These are phyloP conservation scores for Chloroceryle amazona DNA, from an alignment of 2,797 vertebrate genomes.

Conservation along the genomic window DNA sequence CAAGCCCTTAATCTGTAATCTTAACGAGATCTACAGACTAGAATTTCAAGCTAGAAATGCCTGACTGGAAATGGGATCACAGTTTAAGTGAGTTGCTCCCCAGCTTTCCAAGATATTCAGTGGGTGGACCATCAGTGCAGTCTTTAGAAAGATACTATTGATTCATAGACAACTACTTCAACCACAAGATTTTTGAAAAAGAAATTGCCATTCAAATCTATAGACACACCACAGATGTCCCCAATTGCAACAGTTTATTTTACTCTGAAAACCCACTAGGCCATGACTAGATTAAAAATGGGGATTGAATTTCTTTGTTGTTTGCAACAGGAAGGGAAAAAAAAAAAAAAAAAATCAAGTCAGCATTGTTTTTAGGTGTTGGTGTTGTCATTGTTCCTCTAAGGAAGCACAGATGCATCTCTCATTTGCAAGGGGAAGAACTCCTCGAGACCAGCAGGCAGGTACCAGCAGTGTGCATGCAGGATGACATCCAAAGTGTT, in stretches of 20 bases:
- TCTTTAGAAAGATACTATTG: neutral
- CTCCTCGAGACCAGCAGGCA: neutral
- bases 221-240: fast-evolving
- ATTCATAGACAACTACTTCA: neutral
- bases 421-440: neutral
- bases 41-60: neutral
- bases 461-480: fast-evolving
- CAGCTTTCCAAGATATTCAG: neutral
- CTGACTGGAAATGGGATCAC: neutral
- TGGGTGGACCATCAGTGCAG: neutral
- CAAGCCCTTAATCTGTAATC: slow-evolving; percentile 40
- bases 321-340: neutral
- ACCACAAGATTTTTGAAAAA: neutral
- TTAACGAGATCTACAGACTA: slow-evolving; percentile 37
- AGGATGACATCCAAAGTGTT: neutral
- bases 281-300: fast-evolving
- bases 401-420: neutral
- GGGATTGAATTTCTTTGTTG: neutral
- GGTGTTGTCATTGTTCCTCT: neutral
- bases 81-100: neutral
- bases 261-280: neutral
- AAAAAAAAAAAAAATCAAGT: neutral
- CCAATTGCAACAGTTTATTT: neutral
- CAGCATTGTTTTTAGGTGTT: fast-evolving
- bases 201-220: neutral